Conservation (phyloP, 2,113 vertebrate species). For the Alaudala cheleensis region DNA sequence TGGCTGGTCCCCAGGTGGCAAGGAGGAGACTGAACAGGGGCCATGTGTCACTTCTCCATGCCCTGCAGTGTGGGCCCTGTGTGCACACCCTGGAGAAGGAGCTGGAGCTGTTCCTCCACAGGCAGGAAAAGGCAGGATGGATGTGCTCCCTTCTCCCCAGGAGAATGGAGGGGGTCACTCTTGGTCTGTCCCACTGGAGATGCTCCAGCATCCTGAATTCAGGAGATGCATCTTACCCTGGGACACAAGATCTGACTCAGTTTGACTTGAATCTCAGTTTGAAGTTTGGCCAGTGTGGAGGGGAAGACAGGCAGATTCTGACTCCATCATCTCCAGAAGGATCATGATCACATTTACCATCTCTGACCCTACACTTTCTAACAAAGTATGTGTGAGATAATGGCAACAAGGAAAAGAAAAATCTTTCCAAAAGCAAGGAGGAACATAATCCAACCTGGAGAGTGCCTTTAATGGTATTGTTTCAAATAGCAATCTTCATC, state of each 20-base stretch:
- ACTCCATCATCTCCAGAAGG: background rate
- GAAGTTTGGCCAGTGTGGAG: background rate
- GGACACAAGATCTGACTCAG: background rate
- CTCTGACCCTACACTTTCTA: background rate
- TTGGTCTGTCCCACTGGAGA: background rate
- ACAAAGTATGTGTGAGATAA: background rate
- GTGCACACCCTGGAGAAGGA: background rate
- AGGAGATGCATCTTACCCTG: background rate
- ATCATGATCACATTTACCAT: background rate
- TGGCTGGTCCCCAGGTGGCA: background rate
- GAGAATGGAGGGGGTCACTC: background rate
- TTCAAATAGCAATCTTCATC: background rate
- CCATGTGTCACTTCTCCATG: background rate
- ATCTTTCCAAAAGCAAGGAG: background rate
- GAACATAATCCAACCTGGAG: background rate
- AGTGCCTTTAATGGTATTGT: background rate
- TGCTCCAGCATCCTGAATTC: background rate
- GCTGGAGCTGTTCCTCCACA: background rate
- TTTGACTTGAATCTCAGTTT: background rate
- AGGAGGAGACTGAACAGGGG: accelerated
- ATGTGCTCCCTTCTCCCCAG: background rate
- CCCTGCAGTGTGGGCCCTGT: accelerated
- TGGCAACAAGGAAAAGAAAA: background rate
- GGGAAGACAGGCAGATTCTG: background rate
- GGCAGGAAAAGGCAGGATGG: background rate